These are phyloP conservation scores for Calycopis cecrops DNA, from an alignment of 1,140 invertebrate species.

Conservation along the genomic window DNA sequence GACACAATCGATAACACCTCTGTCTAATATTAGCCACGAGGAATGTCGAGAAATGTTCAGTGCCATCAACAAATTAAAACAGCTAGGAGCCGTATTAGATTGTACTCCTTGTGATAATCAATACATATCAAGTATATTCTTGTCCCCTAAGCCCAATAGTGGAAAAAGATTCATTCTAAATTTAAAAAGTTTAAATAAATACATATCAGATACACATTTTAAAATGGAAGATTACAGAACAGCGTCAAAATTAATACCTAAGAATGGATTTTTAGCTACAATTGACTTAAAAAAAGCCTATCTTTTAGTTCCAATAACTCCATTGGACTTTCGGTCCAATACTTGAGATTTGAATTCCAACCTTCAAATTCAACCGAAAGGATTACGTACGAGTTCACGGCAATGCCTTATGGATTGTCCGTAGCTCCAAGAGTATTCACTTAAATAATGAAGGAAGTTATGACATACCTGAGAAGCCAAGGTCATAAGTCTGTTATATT, in stretches of 20 bases:
- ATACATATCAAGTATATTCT: slow-evolving; percentile 19
- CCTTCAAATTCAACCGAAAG: slow-evolving; percentile 14
- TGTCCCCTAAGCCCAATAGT: slow-evolving; percentile 28
- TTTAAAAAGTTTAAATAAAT: no score
- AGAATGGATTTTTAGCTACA: slow-evolving; percentile 19
- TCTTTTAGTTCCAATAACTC: slow-evolving; percentile 21
- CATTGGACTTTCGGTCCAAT: slow-evolving; percentile 20
- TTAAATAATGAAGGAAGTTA: slow-evolving; percentile 30
- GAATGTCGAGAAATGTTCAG: not conserved
- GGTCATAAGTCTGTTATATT: slow-evolving; percentile 28
- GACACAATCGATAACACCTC: not conserved
- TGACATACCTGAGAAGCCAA: slow-evolving; percentile 18
- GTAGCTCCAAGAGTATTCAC: slow-evolving; percentile 28
- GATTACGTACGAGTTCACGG: slow-evolving; percentile 27
- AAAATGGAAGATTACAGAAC: slow-evolving; percentile 37
- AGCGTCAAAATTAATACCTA: slow-evolving; percentile 24
- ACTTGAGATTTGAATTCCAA: slow-evolving; percentile 27
- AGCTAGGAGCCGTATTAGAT: not conserved
- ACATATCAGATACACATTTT: slow-evolving; percentile 25
- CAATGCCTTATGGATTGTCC: slow-evolving; percentile 30
- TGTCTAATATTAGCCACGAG: not conserved
- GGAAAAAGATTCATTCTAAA: slow-evolving; percentile 31
- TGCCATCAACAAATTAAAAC: not conserved
- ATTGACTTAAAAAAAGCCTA: slow-evolving; percentile 32
- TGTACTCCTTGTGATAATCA: not conserved